Conservation (phyloP, 1,140 invertebrate genomes). For the Drosophila sechellia region DNA sequence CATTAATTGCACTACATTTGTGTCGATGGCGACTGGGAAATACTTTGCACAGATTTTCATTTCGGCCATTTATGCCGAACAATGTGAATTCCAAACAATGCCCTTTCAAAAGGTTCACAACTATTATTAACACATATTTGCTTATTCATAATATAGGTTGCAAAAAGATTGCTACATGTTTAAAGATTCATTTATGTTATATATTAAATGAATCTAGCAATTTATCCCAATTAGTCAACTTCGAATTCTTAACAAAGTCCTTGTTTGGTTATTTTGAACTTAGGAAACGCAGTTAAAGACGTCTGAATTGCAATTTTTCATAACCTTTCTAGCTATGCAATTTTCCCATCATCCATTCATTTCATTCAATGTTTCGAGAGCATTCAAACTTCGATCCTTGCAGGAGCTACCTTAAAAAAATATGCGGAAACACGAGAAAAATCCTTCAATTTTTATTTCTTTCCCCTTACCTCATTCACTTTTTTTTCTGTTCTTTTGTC, state of each 20-base stretch:
- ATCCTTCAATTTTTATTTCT: conserved; percentile 60
- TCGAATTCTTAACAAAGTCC: too few relatives aligned
- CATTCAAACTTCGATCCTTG: conserved; percentile 53
- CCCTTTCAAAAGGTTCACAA: conserved; percentile 13
- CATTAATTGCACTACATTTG: conserved; percentile 71
- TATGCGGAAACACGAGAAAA: conserved; percentile 25
- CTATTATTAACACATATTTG: neutral
- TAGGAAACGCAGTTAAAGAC: too few relatives aligned
- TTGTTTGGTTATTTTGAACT: too few relatives aligned
- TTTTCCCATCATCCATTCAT: neutral
- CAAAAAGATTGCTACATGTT: too few relatives aligned
- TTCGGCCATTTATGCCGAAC: conserved; percentile 23
- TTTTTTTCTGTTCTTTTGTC: conserved; percentile 67
- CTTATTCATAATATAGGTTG: too few relatives aligned
- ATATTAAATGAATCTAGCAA: too few relatives aligned
- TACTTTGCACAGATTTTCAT: conserved; percentile 26
- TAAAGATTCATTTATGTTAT: too few relatives aligned
- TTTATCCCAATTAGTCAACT: too few relatives aligned
- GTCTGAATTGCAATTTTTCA: neutral
- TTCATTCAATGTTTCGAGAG: conserved; percentile 17
- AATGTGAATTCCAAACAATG: conserved; percentile 19
- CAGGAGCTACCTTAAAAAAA: conserved; percentile 15
- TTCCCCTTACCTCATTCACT: conserved; percentile 25
- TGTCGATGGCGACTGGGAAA: conserved; percentile 19
- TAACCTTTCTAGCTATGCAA: neutral